Evolutionary conservation across 2,888 invertebrate species (phyloP).

Genomic region (Cephus rjabovi): DNA sequence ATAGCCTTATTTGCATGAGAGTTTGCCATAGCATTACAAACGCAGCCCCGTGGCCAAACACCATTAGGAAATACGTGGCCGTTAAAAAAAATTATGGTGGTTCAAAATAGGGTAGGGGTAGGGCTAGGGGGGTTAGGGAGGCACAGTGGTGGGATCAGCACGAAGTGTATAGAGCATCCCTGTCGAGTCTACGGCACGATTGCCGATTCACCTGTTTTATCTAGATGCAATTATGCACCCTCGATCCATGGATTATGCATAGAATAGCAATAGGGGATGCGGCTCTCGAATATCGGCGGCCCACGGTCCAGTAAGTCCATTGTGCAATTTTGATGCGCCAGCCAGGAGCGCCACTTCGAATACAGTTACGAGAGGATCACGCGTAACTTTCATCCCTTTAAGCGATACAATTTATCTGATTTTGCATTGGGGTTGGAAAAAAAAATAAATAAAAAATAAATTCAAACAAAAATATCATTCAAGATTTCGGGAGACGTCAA

Average conservation of each 20-base stretch:
- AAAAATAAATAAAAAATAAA: too few relatives aligned
- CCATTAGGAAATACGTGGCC: not conserved
- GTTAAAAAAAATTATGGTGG: not conserved
- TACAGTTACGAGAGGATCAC: not conserved
- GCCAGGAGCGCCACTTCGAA: not conserved
- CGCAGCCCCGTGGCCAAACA: not conserved
- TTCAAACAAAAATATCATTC: too few relatives aligned
- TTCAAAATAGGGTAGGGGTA: not conserved
- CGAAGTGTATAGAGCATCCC: conserved; percentile 49
- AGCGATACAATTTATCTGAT: not conserved
- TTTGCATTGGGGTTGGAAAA: not conserved
- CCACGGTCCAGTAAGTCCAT: conserved; percentile 21
- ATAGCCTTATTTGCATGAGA: not conserved
- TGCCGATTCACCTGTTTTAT: conserved; percentile 61
- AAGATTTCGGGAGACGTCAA: not conserved
- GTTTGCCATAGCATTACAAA: not conserved
- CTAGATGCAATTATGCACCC: conserved; percentile 63
- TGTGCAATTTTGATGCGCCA: not conserved
- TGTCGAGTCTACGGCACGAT: conserved; percentile 34
- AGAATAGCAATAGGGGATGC: conserved; percentile 23
- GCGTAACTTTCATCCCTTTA: not conserved
- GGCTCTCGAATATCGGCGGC: conserved; percentile 16
- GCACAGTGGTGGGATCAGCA: conserved; percentile 12
- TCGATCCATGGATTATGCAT: conserved; percentile 17
- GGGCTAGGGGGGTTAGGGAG: conserved; percentile 12